Base-by-base conservation (phyloP, 2,113 vertebrate species). In the Anthoscopus minutus region DNA sequence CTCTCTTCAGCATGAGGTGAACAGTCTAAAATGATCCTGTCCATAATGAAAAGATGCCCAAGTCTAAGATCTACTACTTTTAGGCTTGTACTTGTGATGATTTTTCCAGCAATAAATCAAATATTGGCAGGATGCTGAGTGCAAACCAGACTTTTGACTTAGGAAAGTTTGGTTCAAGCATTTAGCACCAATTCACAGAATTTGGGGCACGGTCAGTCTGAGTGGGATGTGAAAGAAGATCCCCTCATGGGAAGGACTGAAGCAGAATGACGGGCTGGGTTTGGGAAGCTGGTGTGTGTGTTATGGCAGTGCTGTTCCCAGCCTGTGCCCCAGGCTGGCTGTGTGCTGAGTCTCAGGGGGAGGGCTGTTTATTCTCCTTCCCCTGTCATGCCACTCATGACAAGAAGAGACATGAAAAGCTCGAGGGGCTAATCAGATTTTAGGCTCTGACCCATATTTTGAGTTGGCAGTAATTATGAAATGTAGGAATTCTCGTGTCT, bases 381-480 rank as follows among this genome's bases (percentile, higher is more conserved):
- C 60, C 56, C 33, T 96, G 92, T 94, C 95, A 94, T 70, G 38
- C 53, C 67, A 62, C 60, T 90, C 77, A 28, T 84, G 92, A 95
- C 91, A 56, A 81, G 86, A 92, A 92, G 86, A 94, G 95, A 95
- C 94, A 92, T 45, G 76, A 86, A 94, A 86, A 76, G 86, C 93
- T 97, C 48, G 88, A 90, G 93, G 88, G 90, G 15, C 72, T 94
- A 88, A 95, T 96, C 88, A 93, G 88, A 57, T 96, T 95, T 93
- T 94, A 92, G 92, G 57, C 77, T 84, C 76, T 95, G 94, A 97
- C 92, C 89, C 93, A 95, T 73, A 96, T 96, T 96, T 96, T 37
- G 72, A 92, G 65, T 70, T 92, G 69, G 66, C 62, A 54, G 24
- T 92, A 86, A 96, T 92, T 92, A 92, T 35, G 65, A 91, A 86